phyloP scores from a whole-genome alignment of 37 sponge, comb jelly and placozoan genomes.

The Oscarella lobularis region DNA sequence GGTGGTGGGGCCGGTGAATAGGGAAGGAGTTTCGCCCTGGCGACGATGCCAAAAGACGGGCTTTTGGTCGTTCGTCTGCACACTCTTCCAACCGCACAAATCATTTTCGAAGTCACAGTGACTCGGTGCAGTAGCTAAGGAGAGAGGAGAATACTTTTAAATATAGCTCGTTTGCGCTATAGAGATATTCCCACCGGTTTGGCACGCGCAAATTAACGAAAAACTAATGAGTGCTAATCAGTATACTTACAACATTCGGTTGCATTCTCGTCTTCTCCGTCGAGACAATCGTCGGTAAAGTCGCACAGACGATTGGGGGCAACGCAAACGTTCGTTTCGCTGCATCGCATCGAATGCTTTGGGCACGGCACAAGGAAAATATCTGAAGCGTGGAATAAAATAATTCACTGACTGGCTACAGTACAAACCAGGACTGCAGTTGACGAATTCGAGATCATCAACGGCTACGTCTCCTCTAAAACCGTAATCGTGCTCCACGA shows the following conservation, averaged over 20 bases:
- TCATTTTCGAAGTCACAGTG: background rate
- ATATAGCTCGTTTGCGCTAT: too few relatives aligned
- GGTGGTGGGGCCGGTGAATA: background rate
- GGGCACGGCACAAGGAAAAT: background rate
- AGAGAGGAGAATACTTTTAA: too few relatives aligned
- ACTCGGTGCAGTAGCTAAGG: too few relatives aligned
- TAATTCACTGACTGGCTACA: background rate
- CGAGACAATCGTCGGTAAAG: background rate
- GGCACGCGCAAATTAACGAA: too few relatives aligned
- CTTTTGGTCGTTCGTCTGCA: too few relatives aligned
- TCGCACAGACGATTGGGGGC: background rate
- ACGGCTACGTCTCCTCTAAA: background rate
- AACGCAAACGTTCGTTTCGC: background rate
- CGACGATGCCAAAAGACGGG: background rate
- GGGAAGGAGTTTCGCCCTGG: background rate
- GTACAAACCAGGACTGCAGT: conserved; percentile 1
- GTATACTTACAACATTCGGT: too few relatives aligned
- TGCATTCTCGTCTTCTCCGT: background rate
- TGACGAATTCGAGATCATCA: background rate
- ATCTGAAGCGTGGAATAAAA: background rate
- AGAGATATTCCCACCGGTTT: too few relatives aligned
- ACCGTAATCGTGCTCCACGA: background rate
- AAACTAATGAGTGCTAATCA: too few relatives aligned
- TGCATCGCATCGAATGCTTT: background rate
- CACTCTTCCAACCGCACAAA: background rate